Conservation (phyloP, 1,140 invertebrate species). For the Drosophila aff. region DNA sequence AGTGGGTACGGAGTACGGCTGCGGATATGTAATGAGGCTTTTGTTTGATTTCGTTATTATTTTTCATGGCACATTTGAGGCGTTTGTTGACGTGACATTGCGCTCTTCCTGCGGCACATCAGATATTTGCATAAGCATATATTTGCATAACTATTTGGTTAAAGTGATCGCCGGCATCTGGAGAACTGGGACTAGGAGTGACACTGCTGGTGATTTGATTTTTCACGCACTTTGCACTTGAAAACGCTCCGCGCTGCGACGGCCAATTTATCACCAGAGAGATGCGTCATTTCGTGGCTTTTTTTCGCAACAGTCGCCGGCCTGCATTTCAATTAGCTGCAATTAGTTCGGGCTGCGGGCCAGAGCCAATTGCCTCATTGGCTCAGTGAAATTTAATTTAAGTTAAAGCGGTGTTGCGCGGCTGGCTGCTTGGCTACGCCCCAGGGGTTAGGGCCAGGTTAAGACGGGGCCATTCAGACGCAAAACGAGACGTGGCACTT, state of each 20-base stretch:
- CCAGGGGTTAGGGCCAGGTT: constrained; percentile 28
- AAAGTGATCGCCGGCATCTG: constrained; percentile 49
- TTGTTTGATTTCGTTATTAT: constrained; percentile 61
- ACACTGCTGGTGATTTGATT: constrained; percentile 34
- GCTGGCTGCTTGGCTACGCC: constrained; percentile 15
- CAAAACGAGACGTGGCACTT: constrained; percentile 1
- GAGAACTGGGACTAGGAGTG: constrained; percentile 3
- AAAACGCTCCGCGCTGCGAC: constrained; percentile 11
- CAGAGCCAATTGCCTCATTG: constrained; percentile 11
- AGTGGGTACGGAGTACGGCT: not conserved
- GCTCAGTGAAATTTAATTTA: constrained; percentile 36
- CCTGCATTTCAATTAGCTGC: constrained; percentile 72
- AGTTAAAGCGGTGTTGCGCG: constrained; percentile 26
- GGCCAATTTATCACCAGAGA: constrained; percentile 29
- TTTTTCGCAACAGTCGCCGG: constrained; percentile 39
- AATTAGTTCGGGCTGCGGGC: constrained; percentile 62
- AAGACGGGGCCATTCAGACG: constrained; percentile 4
- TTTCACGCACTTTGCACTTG: constrained; percentile 75
- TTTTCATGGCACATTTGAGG: constrained; percentile 60
- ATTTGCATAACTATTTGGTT: constrained; percentile 77
- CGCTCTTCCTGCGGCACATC: constrained; percentile 70
- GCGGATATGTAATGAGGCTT: constrained; percentile 41
- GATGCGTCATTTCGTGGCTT: constrained; percentile 18
- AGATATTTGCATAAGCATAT: constrained; percentile 66
- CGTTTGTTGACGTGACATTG: constrained; percentile 70